Conservation (phyloP, 2,888 invertebrate species). For the Melieria picta region DNA sequence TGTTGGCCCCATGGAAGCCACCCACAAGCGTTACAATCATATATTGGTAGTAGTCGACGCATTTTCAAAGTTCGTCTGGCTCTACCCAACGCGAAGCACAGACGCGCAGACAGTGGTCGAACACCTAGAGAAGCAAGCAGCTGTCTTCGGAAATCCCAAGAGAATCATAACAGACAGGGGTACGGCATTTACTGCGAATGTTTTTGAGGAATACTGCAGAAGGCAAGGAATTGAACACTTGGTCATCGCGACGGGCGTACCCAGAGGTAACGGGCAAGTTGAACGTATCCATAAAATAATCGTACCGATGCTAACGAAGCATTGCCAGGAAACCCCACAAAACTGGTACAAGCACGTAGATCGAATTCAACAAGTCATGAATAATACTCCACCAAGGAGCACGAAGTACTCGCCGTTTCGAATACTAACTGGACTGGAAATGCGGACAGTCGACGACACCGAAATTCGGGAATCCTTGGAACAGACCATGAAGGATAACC, state of each 20-base stretch:
- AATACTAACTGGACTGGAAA: conserved; percentile 34
- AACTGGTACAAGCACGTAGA: conserved; percentile 39
- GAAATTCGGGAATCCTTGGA: conserved; percentile 10
- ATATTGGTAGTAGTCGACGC: conserved; percentile 55
- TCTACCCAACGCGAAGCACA: conserved; percentile 51
- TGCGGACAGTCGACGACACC: neutral
- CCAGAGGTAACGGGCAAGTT: neutral
- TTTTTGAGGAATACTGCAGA: conserved; percentile 54
- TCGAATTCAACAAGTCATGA: conserved; percentile 42
- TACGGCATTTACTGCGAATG: conserved; percentile 56
- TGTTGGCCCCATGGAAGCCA: conserved; percentile 53
- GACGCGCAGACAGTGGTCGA: conserved; percentile 49
- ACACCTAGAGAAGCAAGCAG: conserved; percentile 42
- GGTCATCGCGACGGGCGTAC: conserved; percentile 48
- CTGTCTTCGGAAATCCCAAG: conserved; percentile 44
- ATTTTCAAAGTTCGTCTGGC: conserved; percentile 58
- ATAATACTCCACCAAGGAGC: conserved; percentile 45
- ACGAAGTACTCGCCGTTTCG: conserved; percentile 36
- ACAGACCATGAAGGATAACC: neutral
- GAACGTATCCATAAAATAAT: conserved; percentile 11
- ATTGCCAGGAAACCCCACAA: neutral
- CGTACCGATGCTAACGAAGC: conserved; percentile 8
- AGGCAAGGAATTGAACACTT: conserved; percentile 50
- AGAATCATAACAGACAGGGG: conserved; percentile 59
- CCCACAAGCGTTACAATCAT: conserved; percentile 55